Base-by-base conservation (phyloP, 92 coral and sea anemone genomes). In the Nematostella vectensis region DNA sequence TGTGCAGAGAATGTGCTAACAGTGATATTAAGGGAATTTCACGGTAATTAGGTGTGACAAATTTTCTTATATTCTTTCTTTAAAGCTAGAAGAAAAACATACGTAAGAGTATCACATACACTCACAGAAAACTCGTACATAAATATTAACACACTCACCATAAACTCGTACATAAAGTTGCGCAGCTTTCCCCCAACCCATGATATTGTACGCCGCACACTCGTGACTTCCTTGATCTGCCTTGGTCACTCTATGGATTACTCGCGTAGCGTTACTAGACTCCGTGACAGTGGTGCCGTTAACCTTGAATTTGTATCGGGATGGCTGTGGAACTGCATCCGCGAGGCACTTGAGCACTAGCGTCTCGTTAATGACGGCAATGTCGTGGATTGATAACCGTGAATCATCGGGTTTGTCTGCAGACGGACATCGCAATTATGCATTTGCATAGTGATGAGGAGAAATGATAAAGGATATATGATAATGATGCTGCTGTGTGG, bases 371-470 rank as follows among this genome's bases (percentile, higher is more conserved):
- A 45, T 8, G 4, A 45, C 51, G 21, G 51, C 51, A 22, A 45
- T 45, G 51, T 17, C 23, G 21, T 4, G 12, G 51, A 45, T 11
- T 45, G 9, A 4, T 45, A 22, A 45, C 23, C 4, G 23, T 6
- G 18, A 45, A 22, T 4, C 51, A 9, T 45, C 18, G 18, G 51
- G 51, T 45, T 45, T 45, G 18, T 45, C 51, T 45, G 51, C 40
- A 6, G 15, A 33, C 6, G 15, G 40, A 33, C 6, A 33, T 6
- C 6, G 40, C 6, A 33, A 33, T n/a, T n/a, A n/a, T n/a, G n/a
- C n/a, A n/a, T n/a, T n/a, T n/a, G n/a, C n/a, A n/a, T n/a, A n/a
- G n/a, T n/a, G n/a, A n/a, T n/a, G n/a, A n/a, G n/a, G n/a, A n/a
- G n/a, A n/a, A n/a, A n/a, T n/a, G n/a, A n/a, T n/a, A n/a, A n/a